These are phyloP conservation scores for Prietella phreatophila DNA, from an alignment of 2,113 vertebrate species.

Conservation along the genomic window DNA sequence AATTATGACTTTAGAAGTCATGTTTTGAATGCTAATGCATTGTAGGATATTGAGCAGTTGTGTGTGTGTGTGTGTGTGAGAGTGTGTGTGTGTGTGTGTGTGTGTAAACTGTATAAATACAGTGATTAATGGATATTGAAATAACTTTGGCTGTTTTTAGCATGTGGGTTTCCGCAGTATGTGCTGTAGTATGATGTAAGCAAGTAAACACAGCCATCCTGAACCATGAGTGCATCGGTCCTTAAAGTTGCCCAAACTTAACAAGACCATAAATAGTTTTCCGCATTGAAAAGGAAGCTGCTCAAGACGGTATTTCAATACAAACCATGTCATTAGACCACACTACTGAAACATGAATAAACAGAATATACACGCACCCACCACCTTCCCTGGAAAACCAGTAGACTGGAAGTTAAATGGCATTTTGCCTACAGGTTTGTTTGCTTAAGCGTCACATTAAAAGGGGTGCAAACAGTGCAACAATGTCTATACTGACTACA, in stretches of 20 bases:
- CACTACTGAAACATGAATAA: neutral
- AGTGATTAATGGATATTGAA: neutral
- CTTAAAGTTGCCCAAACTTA: neutral
- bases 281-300: neutral
- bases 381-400: neutral
- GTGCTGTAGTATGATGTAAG: neutral
- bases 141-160: neutral
- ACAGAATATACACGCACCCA: neutral
- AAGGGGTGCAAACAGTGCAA: neutral
- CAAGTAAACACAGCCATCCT: neutral
- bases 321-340: neutral
- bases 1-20: constrained; percentile 17
- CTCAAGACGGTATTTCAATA: neutral
- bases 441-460: neutral
- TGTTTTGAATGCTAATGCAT: constrained; percentile 15
- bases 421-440: neutral
- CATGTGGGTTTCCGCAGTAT: neutral
- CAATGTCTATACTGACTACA: neutral
- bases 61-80: neutral
- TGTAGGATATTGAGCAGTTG: neutral
- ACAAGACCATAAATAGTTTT: neutral
- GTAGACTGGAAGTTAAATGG: neutral
- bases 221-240: neutral
- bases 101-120: neutral
- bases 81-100: neutral